These are phyloP conservation scores for Calyptomena viridis DNA, from an alignment of 2,113 vertebrate species.

Conservation along the genomic window DNA sequence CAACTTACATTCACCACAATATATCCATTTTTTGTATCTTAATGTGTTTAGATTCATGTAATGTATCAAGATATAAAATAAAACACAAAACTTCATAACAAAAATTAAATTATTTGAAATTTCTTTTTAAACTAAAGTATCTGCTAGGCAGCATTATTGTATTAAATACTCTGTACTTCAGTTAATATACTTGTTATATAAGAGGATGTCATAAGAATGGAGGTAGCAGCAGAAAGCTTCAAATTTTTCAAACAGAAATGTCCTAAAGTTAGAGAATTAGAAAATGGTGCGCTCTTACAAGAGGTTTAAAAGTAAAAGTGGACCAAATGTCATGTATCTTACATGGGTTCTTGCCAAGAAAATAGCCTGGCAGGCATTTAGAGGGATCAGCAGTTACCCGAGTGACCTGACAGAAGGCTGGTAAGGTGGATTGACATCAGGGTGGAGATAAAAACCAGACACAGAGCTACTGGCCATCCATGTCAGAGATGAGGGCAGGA, in stretches of 20 bases:
- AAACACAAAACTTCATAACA: not conserved
- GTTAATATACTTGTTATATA: not conserved
- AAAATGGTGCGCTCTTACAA: not conserved
- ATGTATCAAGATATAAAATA: not conserved
- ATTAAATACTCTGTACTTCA: not conserved
- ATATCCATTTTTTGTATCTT: not conserved
- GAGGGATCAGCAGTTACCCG: not conserved
- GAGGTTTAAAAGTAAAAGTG: not conserved
- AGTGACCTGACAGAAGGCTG: not conserved
- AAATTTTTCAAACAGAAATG: not conserved
- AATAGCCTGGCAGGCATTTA: conserved; percentile 7
- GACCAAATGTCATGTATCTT: not conserved
- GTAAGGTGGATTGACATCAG: not conserved
- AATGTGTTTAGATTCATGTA: not conserved
- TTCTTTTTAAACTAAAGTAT: not conserved
- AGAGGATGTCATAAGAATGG: not conserved
- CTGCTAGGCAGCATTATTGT: not conserved
- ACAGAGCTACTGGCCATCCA: not conserved
- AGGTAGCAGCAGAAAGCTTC: not conserved
- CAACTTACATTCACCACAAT: not conserved
- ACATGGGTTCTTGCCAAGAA: not conserved
- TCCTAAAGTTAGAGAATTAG: not conserved
- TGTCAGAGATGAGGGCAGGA: not conserved
- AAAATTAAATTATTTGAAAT: not conserved
- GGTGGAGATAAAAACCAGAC: not conserved